Evolutionary conservation across 2,888 invertebrate genomes (phyloP).

Genomic region (Calephelis perditalis): DNA sequence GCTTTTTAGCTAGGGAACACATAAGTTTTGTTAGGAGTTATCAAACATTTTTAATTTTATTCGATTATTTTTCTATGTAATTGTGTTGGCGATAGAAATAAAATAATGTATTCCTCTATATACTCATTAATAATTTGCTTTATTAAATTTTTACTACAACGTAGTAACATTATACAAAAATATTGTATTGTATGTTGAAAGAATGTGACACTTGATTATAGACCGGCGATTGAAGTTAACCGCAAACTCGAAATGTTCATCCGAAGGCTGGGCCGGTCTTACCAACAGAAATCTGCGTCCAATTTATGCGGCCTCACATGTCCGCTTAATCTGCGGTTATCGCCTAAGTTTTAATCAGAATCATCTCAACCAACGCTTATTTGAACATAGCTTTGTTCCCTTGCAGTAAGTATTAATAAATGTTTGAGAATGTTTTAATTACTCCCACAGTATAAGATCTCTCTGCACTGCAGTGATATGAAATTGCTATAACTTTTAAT

Average conservation of each 20-base stretch:
- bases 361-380: slow-evolving; percentile 20
- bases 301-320: slow-evolving; percentile 35
- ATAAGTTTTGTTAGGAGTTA: no score
- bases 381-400: slow-evolving; percentile 18
- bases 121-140: no score
- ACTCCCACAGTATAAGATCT: not conserved
- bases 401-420: slow-evolving; percentile 13
- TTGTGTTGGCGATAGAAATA: no score
- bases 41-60: no score
- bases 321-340: slow-evolving; percentile 30
- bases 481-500: no score
- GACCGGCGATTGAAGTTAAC: slow-evolving; percentile 5
- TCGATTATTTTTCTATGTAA: no score
- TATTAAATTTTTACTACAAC: no score
- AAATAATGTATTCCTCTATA: no score
- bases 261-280: slow-evolving; percentile 16
- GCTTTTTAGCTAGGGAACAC: no score
- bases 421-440: slow-evolving; percentile 5
- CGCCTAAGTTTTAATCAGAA: slow-evolving; percentile 31
- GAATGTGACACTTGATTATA: slow-evolving; percentile 11
- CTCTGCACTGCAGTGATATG: not conserved
- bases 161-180: no score
- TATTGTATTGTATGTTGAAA: not conserved
- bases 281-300: slow-evolving; percentile 11
- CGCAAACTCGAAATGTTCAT: slow-evolving; percentile 23